Base-by-base conservation (phyloP, 2,113 vertebrate species). In the Hemibagrus wyckioides region DNA sequence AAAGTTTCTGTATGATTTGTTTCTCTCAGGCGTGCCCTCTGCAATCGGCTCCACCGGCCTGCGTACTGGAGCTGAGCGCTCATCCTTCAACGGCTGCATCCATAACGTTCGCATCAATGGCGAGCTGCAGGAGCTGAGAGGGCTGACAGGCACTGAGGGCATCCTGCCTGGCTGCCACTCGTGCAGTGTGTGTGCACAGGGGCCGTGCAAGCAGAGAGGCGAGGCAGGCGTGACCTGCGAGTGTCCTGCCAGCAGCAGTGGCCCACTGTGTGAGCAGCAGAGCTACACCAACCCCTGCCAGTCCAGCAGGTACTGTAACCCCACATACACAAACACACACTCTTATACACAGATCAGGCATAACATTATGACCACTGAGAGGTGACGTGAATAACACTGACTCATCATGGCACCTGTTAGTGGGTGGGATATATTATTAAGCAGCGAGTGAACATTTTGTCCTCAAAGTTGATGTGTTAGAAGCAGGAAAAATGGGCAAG, bases 61-160 rank as follows among this genome's bases (percentile, higher is more conserved):
- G 67, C 97, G 97, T 75, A 95, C 97, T 36, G 96, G 97, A 8
- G 91, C 95, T 0, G 98, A 99, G 30, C 96, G 97, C 28, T 94
- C 95, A 1, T 96, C 95, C 61, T 99, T 99, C 86, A 97, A 97
- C 0, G 98, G 98, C 77, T 99, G 98, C 87, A 97, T 99, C 88
- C 97, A 98, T 0, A 97, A 99, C 0, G 97, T 99, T 57, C 94
- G 95, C 54, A 97, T 99, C 94, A 98, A 99, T 79, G 97, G 97
- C 0, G 98, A 99, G 89, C 94, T 96, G 69, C 98, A 99, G 92
- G 97, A 99, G 89, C 95, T 99, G 93, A 97, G 95, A 91, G 93
- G 96, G 48, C 94, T 94, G 0, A 95, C 96, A 0, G 96, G 96
- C 85, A 92, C 94, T 0, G 94, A 96, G 85, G 95, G 96, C 10